Base-by-base conservation (phyloP, 2,113 vertebrate species). In the Turnix velox region DNA sequence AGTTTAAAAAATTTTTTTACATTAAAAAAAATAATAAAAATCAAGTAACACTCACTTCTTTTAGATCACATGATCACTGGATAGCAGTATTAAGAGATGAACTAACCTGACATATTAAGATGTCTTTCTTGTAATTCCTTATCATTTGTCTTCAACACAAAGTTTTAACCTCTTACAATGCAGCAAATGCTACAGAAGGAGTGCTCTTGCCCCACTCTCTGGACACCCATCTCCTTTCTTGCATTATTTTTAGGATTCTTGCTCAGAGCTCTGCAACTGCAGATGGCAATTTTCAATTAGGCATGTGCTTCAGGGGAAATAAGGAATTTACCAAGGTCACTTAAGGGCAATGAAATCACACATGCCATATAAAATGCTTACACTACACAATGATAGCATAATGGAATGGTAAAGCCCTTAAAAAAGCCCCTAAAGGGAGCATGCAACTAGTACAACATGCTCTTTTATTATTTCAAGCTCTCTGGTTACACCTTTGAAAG, bases 301-400 rank as follows among this genome's bases (percentile, higher is more conserved):
- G 52, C 68, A 91, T 93, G 67, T 96, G 95, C 96, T 96, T 95
- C 95, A 90, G 94, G 96, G 95, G 84, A 92, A 97, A 92, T 90
- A 95, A 96, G 87, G 95, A 96, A 97, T 95, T 97, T 75, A 73
- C 84, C 57, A 72, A 97, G 97, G 95, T 97, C 95, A 95, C 85
- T 92, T 90, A 84, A 97, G 95, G 97, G 96, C 97, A 97, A 65
- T 92, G 84, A 94, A 97, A 97, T 96, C 95, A 94, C 93, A 95
- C 42, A 93, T 55, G 63, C 88, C 75, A 81, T 77, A 95, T 95
- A 96, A 96, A 96, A 96, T 82, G 84, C 87, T 94, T 91, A 91
- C 65, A 45, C 88, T 92, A 95, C 90, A 89, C 86, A 96, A 95
- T 72, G 93, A 95, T 96, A 95, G 76, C 78, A 87, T 94, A 96